A percentile compares a stretch with the other conserved stretches of the same genome.
Conservation (phyloP, 2,113 vertebrate species). For the Pygoscelis adeliae region DNA sequence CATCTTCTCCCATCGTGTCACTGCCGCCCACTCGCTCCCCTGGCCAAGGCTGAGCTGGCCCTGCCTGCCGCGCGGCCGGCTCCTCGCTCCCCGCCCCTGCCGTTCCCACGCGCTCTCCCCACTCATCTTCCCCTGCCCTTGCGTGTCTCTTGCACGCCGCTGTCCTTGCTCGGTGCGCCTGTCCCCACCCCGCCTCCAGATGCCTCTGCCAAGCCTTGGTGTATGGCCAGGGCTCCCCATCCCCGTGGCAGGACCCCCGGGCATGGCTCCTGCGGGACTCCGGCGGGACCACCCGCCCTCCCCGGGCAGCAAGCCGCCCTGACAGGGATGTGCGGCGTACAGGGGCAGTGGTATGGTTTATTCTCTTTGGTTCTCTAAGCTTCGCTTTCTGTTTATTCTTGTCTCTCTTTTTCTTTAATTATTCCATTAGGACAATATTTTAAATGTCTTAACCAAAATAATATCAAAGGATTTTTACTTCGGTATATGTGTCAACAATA, state of each 20-base stretch:
- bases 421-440: background rate
- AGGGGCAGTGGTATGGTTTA: fast-evolving
- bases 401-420: background rate
- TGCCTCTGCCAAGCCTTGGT: fast-evolving
- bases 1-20: fast-evolving
- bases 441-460: background rate
- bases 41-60: background rate
- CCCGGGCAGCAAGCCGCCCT: fast-evolving
- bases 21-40: background rate
- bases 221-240: too few relatives aligned
- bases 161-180: fast-evolving
- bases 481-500: background rate
- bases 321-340: fast-evolving
- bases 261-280: background rate
- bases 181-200: background rate
- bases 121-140: background rate
- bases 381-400: background rate
- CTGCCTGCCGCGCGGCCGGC: background rate
- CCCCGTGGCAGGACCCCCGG: background rate
- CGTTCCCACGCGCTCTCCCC: background rate
- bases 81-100: background rate
- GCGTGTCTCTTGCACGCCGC: fast-evolving
- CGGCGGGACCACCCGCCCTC: background rate
- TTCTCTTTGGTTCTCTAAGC: background rate
- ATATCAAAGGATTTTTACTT: background rate